Base-by-base conservation (phyloP, 2,797 vertebrate genomes). In the Danionella dracula region DNA sequence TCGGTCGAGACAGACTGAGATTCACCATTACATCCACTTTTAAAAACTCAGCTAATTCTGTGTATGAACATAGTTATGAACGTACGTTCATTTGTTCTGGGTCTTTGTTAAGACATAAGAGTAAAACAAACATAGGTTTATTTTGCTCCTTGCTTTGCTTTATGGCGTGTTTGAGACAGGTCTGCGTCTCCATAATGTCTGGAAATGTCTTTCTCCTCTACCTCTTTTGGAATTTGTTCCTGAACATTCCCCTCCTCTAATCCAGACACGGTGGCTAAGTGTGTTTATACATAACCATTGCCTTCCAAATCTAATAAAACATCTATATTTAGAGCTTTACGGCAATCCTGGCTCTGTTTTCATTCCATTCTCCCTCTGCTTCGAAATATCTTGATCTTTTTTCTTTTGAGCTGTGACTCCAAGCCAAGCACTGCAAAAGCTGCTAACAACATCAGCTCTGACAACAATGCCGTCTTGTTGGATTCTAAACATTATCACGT, bases 291-390 rank as follows among this genome's bases (percentile, higher is more conserved):
- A 10, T 31, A 31, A 31, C 35, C 45, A 49, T 50, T 71, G 61
- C 46, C 61, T 45, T 64, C 37, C 31, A 65, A 71, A 53, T 65
- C 68, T 65, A 53, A 65, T 71, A 65, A 70, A 71, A 71, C 0
- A 4, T 41, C 44, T 58, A 71, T 71, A 71, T 58, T 51, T 65
- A 71, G 68, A 71, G 13, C 37, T 70, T 57, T 37, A 59, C 40
- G 29, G 61, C 54, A 65, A 29, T 27, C 20, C 64, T 42, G 17
- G 17, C 20, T 63, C 37, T 38, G 61, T 46, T 71, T 71, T 65
- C 29, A 53, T 59, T 50, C 46, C 20, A 5, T 50, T 65, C 46
- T 12, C 15, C 15, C 19, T 8, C 48, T 42, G 19, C 20, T 23
- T 42, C 20, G 7, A 17, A 51, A 71, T 59, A 40, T 44, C 37